phyloP scores from a whole-genome alignment of 2,113 vertebrate genomes.

The Diadophis punctatus region DNA sequence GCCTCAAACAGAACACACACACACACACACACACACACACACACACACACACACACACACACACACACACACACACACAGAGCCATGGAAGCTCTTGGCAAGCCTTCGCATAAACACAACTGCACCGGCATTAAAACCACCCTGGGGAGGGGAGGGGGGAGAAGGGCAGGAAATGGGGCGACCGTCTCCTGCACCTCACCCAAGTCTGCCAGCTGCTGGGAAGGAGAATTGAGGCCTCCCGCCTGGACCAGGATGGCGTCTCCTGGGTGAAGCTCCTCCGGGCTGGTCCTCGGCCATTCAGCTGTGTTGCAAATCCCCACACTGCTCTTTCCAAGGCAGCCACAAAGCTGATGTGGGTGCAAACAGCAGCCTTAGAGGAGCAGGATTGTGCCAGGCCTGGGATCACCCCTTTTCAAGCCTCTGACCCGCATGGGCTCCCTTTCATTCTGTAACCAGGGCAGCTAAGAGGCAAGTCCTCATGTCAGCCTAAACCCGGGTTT shows the following conservation, averaged over 20 bases:
- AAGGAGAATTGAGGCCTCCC: background rate
- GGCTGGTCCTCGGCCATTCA: background rate
- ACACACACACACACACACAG: background rate
- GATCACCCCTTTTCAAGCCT: no score
- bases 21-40: background rate
- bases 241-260: background rate
- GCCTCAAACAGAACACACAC: background rate
- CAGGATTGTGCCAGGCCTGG: background rate
- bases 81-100: background rate
- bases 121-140: background rate
- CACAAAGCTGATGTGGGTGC: background rate
- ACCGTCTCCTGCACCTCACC: background rate
- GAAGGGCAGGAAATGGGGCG: background rate
- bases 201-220: background rate
- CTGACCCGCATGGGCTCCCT: background rate
- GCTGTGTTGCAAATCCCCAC: background rate
- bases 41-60: background rate
- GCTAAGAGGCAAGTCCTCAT: background rate
- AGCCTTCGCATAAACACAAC: conserved; percentile 3
- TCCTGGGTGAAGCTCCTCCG: background rate
- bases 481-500: background rate
- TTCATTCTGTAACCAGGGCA: background rate
- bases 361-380: background rate
- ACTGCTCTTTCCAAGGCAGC: background rate
- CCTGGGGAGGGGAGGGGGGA: background rate